Percentiles rank a stretch among this genome's conserved stretches.
phyloP scores from a whole-genome alignment of 2,888 invertebrate species.

The Pycnomerus fuliginosus region DNA sequence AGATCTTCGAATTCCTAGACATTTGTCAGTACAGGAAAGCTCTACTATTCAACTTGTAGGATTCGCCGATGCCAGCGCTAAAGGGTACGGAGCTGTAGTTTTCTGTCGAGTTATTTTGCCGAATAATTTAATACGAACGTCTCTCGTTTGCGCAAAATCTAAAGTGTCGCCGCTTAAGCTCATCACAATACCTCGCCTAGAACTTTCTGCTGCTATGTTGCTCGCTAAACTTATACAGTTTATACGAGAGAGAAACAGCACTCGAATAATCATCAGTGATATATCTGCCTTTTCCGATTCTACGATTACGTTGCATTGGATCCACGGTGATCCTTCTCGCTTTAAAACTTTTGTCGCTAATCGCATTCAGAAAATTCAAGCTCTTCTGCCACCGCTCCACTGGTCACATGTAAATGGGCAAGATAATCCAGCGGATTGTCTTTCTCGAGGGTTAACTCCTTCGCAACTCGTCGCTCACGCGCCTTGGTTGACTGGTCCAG shows the following conservation, averaged over 20 bases:
- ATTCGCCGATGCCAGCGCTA: background rate
- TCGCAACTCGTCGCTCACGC: background rate
- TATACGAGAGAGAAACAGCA: background rate
- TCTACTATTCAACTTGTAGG: background rate
- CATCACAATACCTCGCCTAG: background rate
- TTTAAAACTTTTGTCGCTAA: background rate
- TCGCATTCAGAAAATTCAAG: background rate
- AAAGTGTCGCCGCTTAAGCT: background rate
- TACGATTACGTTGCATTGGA: background rate
- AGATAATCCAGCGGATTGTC: background rate
- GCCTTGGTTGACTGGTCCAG: background rate
- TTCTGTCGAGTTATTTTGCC: background rate
- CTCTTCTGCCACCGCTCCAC: background rate
- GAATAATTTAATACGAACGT: background rate
- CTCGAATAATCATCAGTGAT: background rate
- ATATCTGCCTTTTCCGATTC: background rate
- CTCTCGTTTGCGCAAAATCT: background rate
- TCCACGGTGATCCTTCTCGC: background rate
- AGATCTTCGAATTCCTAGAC: background rate
- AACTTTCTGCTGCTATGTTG: background rate
- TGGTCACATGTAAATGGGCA: constrained; percentile 1
- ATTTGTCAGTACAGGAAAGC: background rate
- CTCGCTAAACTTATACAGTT: constrained; percentile 1
- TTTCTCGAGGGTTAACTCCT: background rate
- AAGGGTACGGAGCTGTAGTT: background rate